Base-by-base conservation (phyloP, 2,113 vertebrate genomes). In the Xyrauchen texanus region DNA sequence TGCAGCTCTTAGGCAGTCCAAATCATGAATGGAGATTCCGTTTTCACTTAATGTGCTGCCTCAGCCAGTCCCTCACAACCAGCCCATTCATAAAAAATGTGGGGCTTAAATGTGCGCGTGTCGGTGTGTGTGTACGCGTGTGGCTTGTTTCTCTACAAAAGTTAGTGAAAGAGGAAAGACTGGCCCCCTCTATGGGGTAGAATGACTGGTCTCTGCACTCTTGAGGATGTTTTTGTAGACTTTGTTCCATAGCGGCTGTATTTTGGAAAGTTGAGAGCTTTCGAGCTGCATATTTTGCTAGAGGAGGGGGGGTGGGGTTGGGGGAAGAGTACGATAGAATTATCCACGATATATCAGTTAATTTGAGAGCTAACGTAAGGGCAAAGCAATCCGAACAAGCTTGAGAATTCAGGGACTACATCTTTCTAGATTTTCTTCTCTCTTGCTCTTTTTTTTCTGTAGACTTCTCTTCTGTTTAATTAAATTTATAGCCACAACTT, bases 201-300 rank as follows among this genome's bases (percentile, higher is more conserved):
- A 73, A 81, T 15, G 67, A 83, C 66, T 49, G 46, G 68, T 81
- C 71, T 89, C 82, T 77, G 47, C 89, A 88, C 84, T 84, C 89
- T 87, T 87, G 88, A 90, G 89, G 87, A 67, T 92, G 91, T 90
- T 91, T 91, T 85, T 83, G 85, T 76, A 67, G 81, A 88, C 87
- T 90, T 88, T 89, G 90, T 94, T 92, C 91, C 91, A 66, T 91
- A 91, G 93, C 91, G 91, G 91, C 91, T 92, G 90, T 93, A 92
- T 92, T 93, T 93, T 91, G 91, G 91, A 92, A 93, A 92, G 87
- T 68, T 79, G 82, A 87, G 88, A 88, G 87, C 85, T 78, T 79
- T 83, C 87, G 76, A 81, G 87, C 83, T 69, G 85, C 88, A 86
- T 88, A 87, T 90, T 90, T 91, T 85, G 86, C 84, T 88, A 82